A percentile compares a stretch with the other conserved stretches of the same genome.
These are phyloP conservation scores for Acanthosepion pharaonis DNA, from an alignment of 2,888 invertebrate species.

Conservation along the genomic window DNA sequence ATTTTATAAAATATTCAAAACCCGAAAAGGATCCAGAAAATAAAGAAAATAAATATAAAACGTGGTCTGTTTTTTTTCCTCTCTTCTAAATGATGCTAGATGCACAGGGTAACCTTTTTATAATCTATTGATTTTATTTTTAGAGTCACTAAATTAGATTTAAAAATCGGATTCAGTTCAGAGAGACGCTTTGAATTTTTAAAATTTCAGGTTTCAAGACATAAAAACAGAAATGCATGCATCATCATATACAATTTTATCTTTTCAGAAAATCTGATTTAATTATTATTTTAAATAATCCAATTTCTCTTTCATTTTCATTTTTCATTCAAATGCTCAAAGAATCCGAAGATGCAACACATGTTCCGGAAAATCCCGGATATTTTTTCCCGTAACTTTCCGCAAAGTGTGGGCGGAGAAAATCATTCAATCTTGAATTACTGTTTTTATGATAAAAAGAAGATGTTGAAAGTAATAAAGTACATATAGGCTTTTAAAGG, in stretches of 20 bases:
- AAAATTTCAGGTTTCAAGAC: background rate
- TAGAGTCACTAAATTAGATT: background rate
- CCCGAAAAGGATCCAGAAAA: too few relatives aligned
- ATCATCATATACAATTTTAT: background rate
- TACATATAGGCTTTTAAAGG: background rate
- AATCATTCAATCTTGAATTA: too few relatives aligned
- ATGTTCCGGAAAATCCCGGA: slow-evolving; percentile 4
- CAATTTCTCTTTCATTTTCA: background rate
- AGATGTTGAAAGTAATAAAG: background rate
- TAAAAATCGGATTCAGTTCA: background rate
- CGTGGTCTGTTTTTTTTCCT: background rate
- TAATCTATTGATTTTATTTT: background rate
- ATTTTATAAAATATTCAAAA: too few relatives aligned
- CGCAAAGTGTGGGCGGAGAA: background rate
- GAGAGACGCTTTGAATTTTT: background rate
- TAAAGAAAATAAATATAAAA: too few relatives aligned
- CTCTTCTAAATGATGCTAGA: background rate
- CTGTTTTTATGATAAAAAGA: background rate
- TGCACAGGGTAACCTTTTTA: background rate
- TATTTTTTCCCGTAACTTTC: background rate
- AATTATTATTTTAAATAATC: background rate
- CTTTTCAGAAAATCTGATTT: background rate
- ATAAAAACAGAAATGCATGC: background rate
- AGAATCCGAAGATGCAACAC: background rate
- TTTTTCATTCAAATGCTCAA: background rate